These are phyloP conservation scores for Octomys mimax DNA, from an alignment of 2,797 vertebrate species.

Conservation along the genomic window DNA sequence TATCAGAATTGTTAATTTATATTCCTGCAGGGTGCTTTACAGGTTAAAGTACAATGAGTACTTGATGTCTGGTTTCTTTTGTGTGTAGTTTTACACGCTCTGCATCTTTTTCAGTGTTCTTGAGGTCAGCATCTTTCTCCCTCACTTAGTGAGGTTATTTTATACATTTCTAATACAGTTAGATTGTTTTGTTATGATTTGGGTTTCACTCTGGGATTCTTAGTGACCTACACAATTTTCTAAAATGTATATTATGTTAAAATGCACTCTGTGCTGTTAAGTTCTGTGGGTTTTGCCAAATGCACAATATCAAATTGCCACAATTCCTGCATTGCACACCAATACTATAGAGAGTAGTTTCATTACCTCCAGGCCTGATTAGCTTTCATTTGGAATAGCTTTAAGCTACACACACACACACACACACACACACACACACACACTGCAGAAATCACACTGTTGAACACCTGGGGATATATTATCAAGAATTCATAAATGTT, in stretches of 20 bases:
- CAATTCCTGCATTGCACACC: neutral
- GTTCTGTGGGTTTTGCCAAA: slow-evolving; percentile 10
- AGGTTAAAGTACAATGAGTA: neutral
- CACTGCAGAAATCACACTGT: slow-evolving; percentile 33
- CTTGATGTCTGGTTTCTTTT: neutral
- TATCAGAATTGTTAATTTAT: neutral
- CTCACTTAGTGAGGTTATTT: neutral
- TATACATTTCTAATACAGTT: neutral
- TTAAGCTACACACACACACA: neutral
- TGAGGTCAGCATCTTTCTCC: neutral
- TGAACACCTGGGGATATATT: neutral
- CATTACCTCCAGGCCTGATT: neutral
- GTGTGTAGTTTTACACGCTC: neutral
- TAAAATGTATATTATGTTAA: neutral
- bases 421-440: neutral
- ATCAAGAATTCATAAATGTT: slow-evolving; percentile 26
- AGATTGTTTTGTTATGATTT: slow-evolving; percentile 8
- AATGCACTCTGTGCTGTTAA: neutral
- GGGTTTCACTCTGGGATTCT: neutral
- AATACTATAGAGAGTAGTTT: neutral
- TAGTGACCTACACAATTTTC: neutral
- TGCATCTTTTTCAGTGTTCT: neutral
- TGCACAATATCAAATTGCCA: neutral
- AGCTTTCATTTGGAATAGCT: slow-evolving; percentile 26
- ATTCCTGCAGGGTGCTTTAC: neutral